Conservation (phyloP, 2,888 invertebrate species). For the Pelosia muscerda region DNA sequence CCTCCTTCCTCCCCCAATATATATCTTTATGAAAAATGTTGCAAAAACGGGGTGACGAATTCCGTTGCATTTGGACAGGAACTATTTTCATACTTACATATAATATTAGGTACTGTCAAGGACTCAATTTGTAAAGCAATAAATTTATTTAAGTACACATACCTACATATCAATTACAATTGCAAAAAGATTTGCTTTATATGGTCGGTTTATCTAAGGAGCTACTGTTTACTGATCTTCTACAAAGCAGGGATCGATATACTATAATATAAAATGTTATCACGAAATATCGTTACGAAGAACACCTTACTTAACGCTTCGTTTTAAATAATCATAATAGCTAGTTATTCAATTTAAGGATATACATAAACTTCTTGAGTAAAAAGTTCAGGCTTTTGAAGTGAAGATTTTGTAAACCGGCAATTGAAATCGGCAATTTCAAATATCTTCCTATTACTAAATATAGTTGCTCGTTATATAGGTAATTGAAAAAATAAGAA, state of each 20-base stretch:
- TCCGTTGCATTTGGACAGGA: background rate
- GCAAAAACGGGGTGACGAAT: no score
- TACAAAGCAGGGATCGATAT: constrained; percentile 21
- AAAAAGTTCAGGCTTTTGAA: no score
- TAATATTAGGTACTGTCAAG: constrained; percentile 55
- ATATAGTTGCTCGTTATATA: background rate
- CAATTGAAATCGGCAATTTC: background rate
- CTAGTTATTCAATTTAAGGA: background rate
- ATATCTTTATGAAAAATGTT: no score
- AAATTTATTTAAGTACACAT: no score
- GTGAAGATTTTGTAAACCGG: background rate
- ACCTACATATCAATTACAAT: no score
- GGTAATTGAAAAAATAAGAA: background rate
- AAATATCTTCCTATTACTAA: background rate
- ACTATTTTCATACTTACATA: background rate
- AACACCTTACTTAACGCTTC: background rate
- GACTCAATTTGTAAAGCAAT: constrained; percentile 68
- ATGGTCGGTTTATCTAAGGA: constrained; percentile 25
- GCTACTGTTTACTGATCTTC: constrained; percentile 29
- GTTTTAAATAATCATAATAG: background rate
- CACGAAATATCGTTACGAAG: background rate
- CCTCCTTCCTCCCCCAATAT: no score
- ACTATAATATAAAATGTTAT: background rate
- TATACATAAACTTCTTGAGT: background rate
- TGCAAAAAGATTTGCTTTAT: no score